A percentile compares a stretch with the other conserved stretches of the same genome.
Evolutionary conservation across 1,140 invertebrate species (phyloP).

Genomic region (Battus philenor): DNA sequence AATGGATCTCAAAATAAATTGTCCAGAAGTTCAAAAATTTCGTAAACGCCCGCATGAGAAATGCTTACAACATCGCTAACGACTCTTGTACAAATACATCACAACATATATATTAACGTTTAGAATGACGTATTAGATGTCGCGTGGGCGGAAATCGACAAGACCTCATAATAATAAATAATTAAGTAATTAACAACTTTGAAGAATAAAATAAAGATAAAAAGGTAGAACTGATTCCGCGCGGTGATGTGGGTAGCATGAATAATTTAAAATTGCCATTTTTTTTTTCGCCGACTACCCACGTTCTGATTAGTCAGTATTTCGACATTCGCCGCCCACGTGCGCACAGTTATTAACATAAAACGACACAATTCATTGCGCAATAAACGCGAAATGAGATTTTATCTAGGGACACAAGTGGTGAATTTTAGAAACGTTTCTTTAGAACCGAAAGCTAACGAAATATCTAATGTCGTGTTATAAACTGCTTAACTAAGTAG

Average conservation of each 20-base stretch:
- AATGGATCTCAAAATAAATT: slow-evolving; percentile 19
- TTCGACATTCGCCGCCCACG: slow-evolving; percentile 63
- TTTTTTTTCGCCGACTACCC: slow-evolving; percentile 59
- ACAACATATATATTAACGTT: slow-evolving; percentile 5
- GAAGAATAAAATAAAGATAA: slow-evolving; percentile 47
- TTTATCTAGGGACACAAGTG: slow-evolving; percentile 58
- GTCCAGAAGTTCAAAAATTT: slow-evolving; percentile 27
- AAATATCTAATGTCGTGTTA: no score
- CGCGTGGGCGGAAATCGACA: slow-evolving; percentile 33
- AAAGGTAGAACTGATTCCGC: slow-evolving; percentile 36
- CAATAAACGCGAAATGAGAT: slow-evolving; percentile 64
- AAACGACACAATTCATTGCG: slow-evolving; percentile 67
- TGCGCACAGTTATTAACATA: slow-evolving; percentile 61
- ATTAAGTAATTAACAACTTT: slow-evolving; percentile 65
- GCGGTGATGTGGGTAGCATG: slow-evolving; percentile 55
- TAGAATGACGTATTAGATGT: slow-evolving; percentile 5
- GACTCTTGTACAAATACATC: slow-evolving; percentile 26
- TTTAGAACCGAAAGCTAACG: no score
- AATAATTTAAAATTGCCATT: slow-evolving; percentile 73
- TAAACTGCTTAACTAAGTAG: no score
- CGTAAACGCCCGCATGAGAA: slow-evolving; percentile 31
- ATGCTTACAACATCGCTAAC: slow-evolving; percentile 38
- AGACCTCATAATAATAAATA: slow-evolving; percentile 38
- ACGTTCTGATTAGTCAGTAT: slow-evolving; percentile 68
- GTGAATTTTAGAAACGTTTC: slow-evolving; percentile 33